Evolutionary conservation across 1,140 invertebrate genomes (phyloP), one percentile per base, ranked within the genome.

Genomic region (Eufriesea mexicana): DNA sequence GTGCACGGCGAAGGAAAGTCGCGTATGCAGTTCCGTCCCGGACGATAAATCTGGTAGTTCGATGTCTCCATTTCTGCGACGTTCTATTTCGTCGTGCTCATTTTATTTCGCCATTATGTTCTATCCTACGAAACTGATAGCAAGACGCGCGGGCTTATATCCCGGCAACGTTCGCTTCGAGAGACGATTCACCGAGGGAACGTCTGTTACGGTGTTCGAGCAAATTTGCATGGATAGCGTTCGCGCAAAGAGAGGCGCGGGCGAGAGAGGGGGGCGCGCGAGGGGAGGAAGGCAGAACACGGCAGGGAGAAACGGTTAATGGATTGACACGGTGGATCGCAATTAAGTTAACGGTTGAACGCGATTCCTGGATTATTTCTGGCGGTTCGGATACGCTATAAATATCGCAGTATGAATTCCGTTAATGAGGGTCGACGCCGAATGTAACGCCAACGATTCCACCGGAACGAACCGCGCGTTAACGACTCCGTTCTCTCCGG

Each of bases 31-130:
- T 68, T 35, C 64, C 79, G 59, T 74, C 0, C 23, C 35, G 54
- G 35, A 28, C 80, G 80, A 87, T 86, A 87, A 87, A 87, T 87
- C 84, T 76, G 68, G 23, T 18, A 42, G 82, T 84, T 72, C 86
- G 84, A 86, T 85, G 82, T 86, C 86, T 87, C 79, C 75, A 76
- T 87, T 74, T 75, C 84, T 71, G 64, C 72, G 72, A 14, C 85
- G 73, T 74, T 72, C 85, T 62, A 68, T 83, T 28, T 70, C 47
- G 23, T 28, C 72, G 79, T 35, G 61, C 64, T 83, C 75, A 59
- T 87, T 75, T 87, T 84, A 86, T 86, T 84, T 73, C 77, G 54
- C 75, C 73, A 77, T 84, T 84, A 84, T 80, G 54, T 54, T 20
- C 47, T 59, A 86, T 86, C 67, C 61, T 62, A 55, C 68, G 61